Conservation (phyloP, 2,113 vertebrate species). For the Coptodon rendalli region DNA sequence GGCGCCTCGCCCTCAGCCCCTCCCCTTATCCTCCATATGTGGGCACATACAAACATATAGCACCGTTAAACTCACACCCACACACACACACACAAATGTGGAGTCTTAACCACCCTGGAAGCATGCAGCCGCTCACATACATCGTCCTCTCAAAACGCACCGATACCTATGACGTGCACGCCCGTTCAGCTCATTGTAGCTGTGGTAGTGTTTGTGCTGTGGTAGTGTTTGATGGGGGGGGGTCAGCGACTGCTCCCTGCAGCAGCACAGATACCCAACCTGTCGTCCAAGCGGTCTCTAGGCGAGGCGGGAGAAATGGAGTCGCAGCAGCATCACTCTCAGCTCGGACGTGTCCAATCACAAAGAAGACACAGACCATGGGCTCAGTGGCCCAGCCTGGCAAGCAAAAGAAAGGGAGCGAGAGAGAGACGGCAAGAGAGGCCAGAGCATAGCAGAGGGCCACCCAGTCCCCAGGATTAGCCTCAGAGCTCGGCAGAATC, state of each 20-base stretch:
- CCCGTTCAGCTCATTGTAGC: constrained; percentile 71
- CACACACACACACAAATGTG: constrained; percentile 9
- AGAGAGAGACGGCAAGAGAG: neutral
- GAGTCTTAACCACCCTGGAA: constrained; percentile 56
- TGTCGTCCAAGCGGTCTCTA: constrained; percentile 36
- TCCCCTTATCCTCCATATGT: constrained; percentile 11
- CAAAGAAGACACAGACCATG: constrained; percentile 17
- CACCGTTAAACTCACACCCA: constrained; percentile 8
- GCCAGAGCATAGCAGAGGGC: constrained; percentile 25
- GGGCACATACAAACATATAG: constrained; percentile 35
- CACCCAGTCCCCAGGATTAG: constrained; percentile 41
- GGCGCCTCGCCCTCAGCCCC: constrained; percentile 4
- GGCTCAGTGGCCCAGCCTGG: constrained; percentile 42
- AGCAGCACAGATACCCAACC: constrained; percentile 42
- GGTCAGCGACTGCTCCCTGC: constrained; percentile 42
- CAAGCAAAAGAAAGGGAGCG: constrained; percentile 22
- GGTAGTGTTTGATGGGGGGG: constrained; percentile 13
- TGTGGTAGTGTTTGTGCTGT: constrained; percentile 73
- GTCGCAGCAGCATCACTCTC: constrained; percentile 16
- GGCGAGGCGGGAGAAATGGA: neutral
- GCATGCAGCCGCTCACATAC: constrained; percentile 16
- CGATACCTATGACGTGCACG: neutral
- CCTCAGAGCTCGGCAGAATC: constrained; percentile 30
- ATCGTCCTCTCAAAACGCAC: constrained; percentile 5
- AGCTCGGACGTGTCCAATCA: constrained; percentile 28